Base-by-base conservation (phyloP, 2,797 vertebrate genomes). In the Adelosebastes latens region DNA sequence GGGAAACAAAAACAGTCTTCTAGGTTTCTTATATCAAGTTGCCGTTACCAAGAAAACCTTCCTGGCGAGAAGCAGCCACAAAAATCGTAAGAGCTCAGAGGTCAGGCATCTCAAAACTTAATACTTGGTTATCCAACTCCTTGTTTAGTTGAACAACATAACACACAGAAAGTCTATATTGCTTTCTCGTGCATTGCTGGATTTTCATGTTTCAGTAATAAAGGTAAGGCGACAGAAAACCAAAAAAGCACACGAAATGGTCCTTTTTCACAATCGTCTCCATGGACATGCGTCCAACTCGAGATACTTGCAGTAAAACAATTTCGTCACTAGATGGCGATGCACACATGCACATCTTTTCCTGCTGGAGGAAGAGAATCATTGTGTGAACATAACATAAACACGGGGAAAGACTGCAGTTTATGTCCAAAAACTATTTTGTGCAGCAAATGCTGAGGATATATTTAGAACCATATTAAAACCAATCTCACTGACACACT, bases 281-380 rank as follows among this genome's bases (percentile, higher is more conserved):
- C 2, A 7, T 7, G 1, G 8, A 60, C 2, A 32, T 20, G 1
- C 2, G 0, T 34, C 3, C 8, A 39, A 22, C 3, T 32, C 1
- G 0, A 49, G 12, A 64, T 6, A 68, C 68, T 6, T 88, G 90
- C 74, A 91, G 88, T 88, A 27, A 22, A 12, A 10, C 18, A 32
- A 27, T 12, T 31, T 22, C 5, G 39, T 29, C 95, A 93, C 90
- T 90, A 95, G 94, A 87, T 87, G 92, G 89, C 74, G 59, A 22
- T 82, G 32, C 34, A 71, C n/a, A 77, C 36, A 59, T 18, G 34
- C 10, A 22, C 20, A 72, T 55, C 3, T 67, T n/a, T 16, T 8
- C 12, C 52, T 42, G 7, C 18, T 34, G 8, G 29, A 5, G 18
- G 14, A 64, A 22, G 12, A 53, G 7, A 71, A 46, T 62, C 39